Evolutionary conservation across 2,113 vertebrate species (phyloP).

Genomic region (Lagopus leucura): DNA sequence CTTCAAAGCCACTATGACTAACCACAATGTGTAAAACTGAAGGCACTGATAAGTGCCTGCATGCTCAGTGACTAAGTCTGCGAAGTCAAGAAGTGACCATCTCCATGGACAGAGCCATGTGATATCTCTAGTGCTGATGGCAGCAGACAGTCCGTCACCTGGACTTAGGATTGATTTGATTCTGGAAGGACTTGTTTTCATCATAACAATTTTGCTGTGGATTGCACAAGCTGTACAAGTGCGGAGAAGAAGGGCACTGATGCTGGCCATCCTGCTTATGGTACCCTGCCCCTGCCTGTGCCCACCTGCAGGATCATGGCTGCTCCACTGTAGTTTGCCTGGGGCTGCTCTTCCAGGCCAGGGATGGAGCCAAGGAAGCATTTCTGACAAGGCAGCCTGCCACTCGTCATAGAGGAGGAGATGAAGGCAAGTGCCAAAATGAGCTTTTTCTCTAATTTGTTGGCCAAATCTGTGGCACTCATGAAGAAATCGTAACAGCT

Average conservation of each 20-base stretch:
- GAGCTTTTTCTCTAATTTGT: not conserved
- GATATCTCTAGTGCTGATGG: not conserved
- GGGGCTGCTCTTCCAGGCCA: not conserved
- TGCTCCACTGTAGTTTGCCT: not conserved
- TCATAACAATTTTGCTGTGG: not conserved
- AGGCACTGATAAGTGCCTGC: not conserved
- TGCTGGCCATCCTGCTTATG: fast-evolving
- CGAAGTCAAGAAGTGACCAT: not conserved
- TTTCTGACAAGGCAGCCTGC: not conserved
- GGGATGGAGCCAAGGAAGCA: not conserved
- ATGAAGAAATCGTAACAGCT: not conserved
- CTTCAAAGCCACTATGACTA: not conserved
- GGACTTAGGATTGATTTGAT: not conserved
- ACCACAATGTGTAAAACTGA: fast-evolving
- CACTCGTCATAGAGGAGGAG: not conserved
- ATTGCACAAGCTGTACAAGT: not conserved
- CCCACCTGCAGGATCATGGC: fast-evolving
- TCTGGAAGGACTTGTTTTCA: not conserved
- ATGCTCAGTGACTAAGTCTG: not conserved
- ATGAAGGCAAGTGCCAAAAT: not conserved
- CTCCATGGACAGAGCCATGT: not conserved
- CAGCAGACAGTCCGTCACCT: not conserved
- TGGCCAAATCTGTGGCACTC: not conserved
- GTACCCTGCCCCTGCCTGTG: fast-evolving
- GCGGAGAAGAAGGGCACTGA: not conserved